A percentile compares a stretch with the other conserved stretches of the same genome.
phyloP scores from a whole-genome alignment of 1,140 invertebrate genomes.

The Sitobion miscanthi region DNA sequence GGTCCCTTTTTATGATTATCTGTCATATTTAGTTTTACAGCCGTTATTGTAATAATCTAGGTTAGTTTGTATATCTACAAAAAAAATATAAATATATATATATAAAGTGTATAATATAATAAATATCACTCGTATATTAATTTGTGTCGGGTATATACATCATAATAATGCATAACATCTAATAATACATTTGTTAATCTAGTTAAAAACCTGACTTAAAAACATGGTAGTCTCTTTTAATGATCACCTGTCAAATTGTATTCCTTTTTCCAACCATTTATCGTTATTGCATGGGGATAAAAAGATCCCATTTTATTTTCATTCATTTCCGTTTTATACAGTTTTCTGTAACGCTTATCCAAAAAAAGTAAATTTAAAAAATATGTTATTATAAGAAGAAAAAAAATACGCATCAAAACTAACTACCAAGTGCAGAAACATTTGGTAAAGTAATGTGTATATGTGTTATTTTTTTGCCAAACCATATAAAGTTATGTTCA shows the following conservation, averaged over 20 bases:
- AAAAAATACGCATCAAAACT: neutral
- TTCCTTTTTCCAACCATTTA: neutral
- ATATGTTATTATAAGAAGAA: neutral
- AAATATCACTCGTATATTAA: neutral
- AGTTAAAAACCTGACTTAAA: neutral
- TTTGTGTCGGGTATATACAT: neutral
- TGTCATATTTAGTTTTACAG: neutral
- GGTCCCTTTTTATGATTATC: slow-evolving; percentile 10
- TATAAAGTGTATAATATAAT: neutral
- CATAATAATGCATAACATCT: neutral
- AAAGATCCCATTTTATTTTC: neutral
- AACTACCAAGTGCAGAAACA: neutral
- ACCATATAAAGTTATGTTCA: neutral
- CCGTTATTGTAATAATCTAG: neutral
- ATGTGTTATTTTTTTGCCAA: neutral
- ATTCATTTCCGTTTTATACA: neutral
- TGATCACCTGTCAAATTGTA: slow-evolving; percentile 18
- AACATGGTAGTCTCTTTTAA: neutral
- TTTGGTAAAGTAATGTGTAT: neutral
- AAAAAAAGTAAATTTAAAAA: neutral
- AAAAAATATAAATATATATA: neutral
- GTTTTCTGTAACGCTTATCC: neutral
- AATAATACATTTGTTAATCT: neutral
- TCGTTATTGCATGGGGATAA: neutral
- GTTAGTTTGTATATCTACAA: neutral